phyloP scores from a whole-genome alignment of 64 coral and sea anemone genomes.

The Actinia tenebrosa region DNA sequence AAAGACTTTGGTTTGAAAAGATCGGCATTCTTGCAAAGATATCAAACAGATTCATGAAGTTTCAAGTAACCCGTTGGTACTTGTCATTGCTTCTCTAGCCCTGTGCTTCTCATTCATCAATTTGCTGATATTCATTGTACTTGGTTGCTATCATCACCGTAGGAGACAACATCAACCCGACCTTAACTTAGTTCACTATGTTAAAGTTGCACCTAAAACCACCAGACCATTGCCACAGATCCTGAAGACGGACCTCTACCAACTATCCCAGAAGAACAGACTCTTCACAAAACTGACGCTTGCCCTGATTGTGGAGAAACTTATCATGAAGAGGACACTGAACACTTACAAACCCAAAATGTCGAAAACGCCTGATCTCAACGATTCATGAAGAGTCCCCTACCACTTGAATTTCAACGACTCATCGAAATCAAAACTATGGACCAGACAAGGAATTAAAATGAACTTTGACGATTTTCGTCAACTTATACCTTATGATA shows the following conservation, averaged over 20 bases:
- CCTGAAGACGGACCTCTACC: neutral
- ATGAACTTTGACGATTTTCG: constrained; percentile 14
- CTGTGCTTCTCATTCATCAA: neutral
- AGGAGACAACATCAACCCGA: neutral
- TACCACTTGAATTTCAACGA: constrained; percentile 1
- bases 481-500: neutral
- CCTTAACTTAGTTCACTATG: constrained; percentile 7
- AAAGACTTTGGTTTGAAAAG: no score
- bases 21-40: no score
- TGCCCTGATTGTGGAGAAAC: constrained; percentile 1
- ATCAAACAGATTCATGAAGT: neutral
- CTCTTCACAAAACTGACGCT: neutral
- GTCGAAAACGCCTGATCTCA: neutral
- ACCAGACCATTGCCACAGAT: neutral
- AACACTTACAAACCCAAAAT: neutral
- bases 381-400: neutral
- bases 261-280: neutral
- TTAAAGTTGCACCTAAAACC: neutral
- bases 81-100: neutral
- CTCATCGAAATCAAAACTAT: neutral
- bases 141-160: constrained; percentile 5
- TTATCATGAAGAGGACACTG: neutral
- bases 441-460: neutral
- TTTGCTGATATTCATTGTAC: neutral
- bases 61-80: neutral